Conservation (phyloP, 2,888 invertebrate genomes). For the Eilema caniola region DNA sequence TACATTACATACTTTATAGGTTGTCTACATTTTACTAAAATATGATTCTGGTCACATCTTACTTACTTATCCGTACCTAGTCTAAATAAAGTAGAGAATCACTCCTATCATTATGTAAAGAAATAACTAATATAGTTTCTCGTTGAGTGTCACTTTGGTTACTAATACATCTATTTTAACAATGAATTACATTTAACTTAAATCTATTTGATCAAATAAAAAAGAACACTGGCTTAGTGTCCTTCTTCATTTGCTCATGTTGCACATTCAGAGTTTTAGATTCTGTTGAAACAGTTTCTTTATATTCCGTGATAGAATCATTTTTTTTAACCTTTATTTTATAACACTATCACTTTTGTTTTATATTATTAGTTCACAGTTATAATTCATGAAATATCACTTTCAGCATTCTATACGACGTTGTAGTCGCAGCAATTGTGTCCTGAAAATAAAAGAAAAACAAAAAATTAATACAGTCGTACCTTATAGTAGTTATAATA, state of each 20-base stretch:
- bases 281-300: conserved; percentile 5
- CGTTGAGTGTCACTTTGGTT: conserved; percentile 66
- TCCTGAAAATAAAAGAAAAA: conserved; percentile 58
- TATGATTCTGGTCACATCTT: not conserved
- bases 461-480: not conserved
- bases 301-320: conserved; percentile 3
- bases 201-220: conserved; percentile 67
- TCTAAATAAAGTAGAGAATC: conserved; percentile 7
- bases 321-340: conserved; percentile 15
- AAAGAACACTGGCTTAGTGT: conserved; percentile 62
- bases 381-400: not conserved
- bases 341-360: conserved; percentile 28
- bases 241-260: conserved; percentile 71
- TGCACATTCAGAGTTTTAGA: conserved; percentile 5
- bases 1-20: not conserved
- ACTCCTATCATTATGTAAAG: conserved; percentile 4
- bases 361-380: not conserved
- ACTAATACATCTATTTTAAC: conserved; percentile 48
- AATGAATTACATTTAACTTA: conserved; percentile 27
- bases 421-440: conserved; percentile 58
- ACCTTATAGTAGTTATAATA: no score
- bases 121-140: conserved; percentile 8
- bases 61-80: conserved; percentile 24
- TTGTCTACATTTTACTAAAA: not conserved
- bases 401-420: conserved; percentile 36